These are phyloP conservation scores for Gymnothorax reevesii DNA, from an alignment of 2,797 vertebrate genomes.

Conservation along the genomic window DNA sequence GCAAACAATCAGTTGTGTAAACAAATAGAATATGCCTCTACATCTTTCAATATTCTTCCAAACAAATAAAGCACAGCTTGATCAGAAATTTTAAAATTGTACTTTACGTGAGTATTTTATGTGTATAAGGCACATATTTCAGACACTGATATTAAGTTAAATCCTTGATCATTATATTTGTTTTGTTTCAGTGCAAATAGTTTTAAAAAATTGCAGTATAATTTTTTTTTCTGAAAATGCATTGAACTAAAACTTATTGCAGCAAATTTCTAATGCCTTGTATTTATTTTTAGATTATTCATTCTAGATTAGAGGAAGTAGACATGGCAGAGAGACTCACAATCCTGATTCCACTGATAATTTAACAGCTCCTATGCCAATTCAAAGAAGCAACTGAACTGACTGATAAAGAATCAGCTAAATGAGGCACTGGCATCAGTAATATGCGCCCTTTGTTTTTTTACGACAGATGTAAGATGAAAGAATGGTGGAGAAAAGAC, in stretches of 20 bases:
- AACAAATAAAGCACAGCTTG: slow-evolving; percentile 12
- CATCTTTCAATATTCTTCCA: background rate
- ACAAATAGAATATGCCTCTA: background rate
- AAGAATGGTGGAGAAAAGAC: slow-evolving; percentile 15
- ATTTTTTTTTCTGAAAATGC: too few relatives aligned
- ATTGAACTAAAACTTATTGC: too few relatives aligned
- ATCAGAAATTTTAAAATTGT: slow-evolving; percentile 1
- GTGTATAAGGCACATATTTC: background rate
- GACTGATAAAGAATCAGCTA: slow-evolving; percentile 59
- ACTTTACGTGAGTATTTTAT: background rate
- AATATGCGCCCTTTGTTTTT: slow-evolving; percentile 9
- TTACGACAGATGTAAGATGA: slow-evolving; percentile 32
- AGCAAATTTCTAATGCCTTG: too few relatives aligned
- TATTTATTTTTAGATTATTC: background rate
- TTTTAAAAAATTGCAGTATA: too few relatives aligned
- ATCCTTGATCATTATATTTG: background rate
- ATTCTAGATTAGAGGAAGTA: background rate
- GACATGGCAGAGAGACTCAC: background rate
- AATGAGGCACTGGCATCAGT: slow-evolving; percentile 46
- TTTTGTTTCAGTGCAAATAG: too few relatives aligned
- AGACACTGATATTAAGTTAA: background rate
- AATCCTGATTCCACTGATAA: slow-evolving; percentile 21
- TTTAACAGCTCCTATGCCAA: slow-evolving; percentile 45
- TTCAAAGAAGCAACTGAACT: slow-evolving; percentile 37
- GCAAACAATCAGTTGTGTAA: background rate